A percentile compares a stretch with the other conserved stretches of the same genome.
Evolutionary conservation across 1,140 invertebrate genomes (phyloP).

Genomic region (Cryptotermes secundus): DNA sequence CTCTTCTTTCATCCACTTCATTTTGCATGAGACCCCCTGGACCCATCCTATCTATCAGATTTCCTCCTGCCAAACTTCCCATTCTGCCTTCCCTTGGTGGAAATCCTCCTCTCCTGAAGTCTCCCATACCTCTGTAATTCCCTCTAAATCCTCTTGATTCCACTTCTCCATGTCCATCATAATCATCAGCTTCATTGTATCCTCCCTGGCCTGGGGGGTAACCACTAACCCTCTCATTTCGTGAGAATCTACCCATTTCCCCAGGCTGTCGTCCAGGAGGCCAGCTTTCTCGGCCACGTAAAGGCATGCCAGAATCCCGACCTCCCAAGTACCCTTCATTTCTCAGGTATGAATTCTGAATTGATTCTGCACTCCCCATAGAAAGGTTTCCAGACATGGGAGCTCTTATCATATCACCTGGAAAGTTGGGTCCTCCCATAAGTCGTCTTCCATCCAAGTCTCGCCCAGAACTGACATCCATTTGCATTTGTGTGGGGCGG

Average conservation of each 20-base stretch:
- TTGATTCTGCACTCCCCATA: background rate
- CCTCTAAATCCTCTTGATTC: slow-evolving; percentile 13
- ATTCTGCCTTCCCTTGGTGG: background rate
- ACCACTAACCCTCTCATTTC: background rate
- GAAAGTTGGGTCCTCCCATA: background rate
- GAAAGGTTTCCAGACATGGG: background rate
- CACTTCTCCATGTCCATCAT: background rate
- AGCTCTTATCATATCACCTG: background rate
- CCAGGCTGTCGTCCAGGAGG: slow-evolving; percentile 18
- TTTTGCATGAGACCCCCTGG: background rate
- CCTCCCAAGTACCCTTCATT: background rate
- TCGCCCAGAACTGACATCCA: background rate
- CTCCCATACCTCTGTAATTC: slow-evolving; percentile 17
- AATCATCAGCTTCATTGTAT: background rate
- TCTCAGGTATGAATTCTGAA: background rate
- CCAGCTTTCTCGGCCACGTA: background rate
- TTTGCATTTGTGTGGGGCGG: background rate
- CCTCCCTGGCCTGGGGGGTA: no score
- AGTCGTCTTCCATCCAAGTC: background rate
- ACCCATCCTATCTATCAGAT: slow-evolving; percentile 11
- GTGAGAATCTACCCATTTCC: background rate
- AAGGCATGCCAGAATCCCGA: background rate
- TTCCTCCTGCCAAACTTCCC: background rate
- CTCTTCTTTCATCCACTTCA: slow-evolving; percentile 29
- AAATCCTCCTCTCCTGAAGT: slow-evolving; percentile 20